A percentile compares a stretch with the other conserved stretches of the same genome.
Evolutionary conservation across 2,888 invertebrate species (phyloP).

Genomic region (Diplazon laetatorius): DNA sequence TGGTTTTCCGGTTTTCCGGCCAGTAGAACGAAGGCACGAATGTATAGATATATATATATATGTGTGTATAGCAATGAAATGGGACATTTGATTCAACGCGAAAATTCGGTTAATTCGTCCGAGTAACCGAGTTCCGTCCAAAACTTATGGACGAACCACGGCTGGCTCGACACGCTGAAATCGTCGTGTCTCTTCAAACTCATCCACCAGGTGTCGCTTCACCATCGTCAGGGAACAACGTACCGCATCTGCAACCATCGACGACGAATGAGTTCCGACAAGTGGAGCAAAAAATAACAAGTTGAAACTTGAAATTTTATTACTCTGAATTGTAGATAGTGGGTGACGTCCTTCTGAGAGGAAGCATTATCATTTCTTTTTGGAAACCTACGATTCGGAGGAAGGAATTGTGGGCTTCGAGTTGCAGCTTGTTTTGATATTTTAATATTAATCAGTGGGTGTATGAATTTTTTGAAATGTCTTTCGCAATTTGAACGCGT

Average conservation of each 20-base stretch:
- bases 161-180: background rate
- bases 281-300: too few species aligned
- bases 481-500: too few species aligned
- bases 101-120: constrained; percentile 46
- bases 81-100: constrained; percentile 37
- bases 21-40: constrained; percentile 4
- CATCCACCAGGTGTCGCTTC: background rate
- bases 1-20: constrained; percentile 13
- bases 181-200: background rate
- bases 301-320: too few species aligned
- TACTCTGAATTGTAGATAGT: too few species aligned
- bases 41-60: too few species aligned
- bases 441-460: too few species aligned
- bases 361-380: too few species aligned
- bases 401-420: too few species aligned
- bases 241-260: background rate
- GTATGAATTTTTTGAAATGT: too few species aligned
- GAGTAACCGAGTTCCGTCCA: constrained; percentile 42
- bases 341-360: too few species aligned
- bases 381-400: too few species aligned
- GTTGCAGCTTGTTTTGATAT: too few species aligned
- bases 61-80: background rate
- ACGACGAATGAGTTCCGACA: constrained; percentile 3
- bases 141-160: background rate
- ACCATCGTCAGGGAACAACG: background rate